phyloP scores from a whole-genome alignment of 2,797 vertebrate genomes.

The Aphelocoma californica region DNA sequence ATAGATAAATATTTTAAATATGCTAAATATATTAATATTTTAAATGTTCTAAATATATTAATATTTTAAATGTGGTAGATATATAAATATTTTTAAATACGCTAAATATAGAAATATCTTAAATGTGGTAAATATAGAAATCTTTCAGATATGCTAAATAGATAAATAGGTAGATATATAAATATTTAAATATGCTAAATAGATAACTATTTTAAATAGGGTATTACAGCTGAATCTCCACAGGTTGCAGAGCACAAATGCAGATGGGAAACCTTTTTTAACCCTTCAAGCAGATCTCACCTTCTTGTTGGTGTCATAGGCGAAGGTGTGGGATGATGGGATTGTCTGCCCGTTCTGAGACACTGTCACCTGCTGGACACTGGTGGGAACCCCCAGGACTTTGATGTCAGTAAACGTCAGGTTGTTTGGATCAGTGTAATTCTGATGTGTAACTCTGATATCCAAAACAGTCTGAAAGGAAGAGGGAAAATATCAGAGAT shows the following conservation, averaged over 20 bases:
- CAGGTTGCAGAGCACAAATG: background rate
- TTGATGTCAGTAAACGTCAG: slow-evolving; percentile 81
- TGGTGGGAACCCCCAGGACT: slow-evolving; percentile 66
- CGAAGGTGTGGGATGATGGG: fast-evolving
- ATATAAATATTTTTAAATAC: background rate
- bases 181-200: background rate
- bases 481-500: fast-evolving
- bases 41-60: background rate
- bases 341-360: fast-evolving
- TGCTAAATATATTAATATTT: background rate
- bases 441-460: slow-evolving; percentile 55
- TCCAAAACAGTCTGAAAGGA: slow-evolving; percentile 70
- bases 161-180: too few species aligned
- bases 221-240: background rate
- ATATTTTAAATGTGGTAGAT: background rate
- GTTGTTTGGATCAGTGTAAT: slow-evolving; percentile 79
- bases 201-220: background rate
- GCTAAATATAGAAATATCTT: background rate
- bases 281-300: slow-evolving; percentile 58
- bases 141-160: background rate
- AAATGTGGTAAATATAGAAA: background rate
- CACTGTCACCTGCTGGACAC: background rate
- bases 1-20: background rate
- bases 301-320: slow-evolving; percentile 38
- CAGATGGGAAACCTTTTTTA: background rate